A percentile compares a stretch with the other conserved stretches of the same genome.
Conservation (phyloP, 2,888 invertebrate species). For the Nycteola revayana region DNA sequence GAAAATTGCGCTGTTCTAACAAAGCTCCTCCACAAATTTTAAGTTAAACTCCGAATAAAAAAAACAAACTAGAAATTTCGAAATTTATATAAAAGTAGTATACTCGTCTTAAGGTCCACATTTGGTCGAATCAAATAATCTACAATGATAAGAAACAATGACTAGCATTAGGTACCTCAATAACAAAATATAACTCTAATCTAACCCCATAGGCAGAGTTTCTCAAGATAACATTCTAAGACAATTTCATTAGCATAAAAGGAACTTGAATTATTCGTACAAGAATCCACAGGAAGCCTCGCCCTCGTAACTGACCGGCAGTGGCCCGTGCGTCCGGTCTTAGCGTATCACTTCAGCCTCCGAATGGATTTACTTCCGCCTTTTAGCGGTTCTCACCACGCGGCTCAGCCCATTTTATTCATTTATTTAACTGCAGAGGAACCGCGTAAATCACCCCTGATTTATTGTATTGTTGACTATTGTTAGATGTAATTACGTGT, state of each 20-base stretch:
- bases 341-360: constrained; percentile 40
- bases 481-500: constrained; percentile 17
- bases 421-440: constrained; percentile 27
- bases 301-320: constrained; percentile 57
- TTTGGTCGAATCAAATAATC: too few relatives aligned
- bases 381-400: constrained; percentile 56
- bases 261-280: constrained; percentile 35
- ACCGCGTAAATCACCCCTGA: constrained; percentile 29
- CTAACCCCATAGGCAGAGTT: too few relatives aligned
- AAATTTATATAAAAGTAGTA: too few relatives aligned
- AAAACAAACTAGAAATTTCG: too few relatives aligned
- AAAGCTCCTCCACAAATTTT: too few relatives aligned
- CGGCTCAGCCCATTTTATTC: constrained; percentile 29
- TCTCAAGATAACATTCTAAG: constrained; percentile 22
- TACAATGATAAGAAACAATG: too few relatives aligned
- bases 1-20: too few relatives aligned
- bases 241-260: constrained; percentile 40
- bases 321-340: constrained; percentile 60
- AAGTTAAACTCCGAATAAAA: too few relatives aligned
- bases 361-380: constrained; percentile 75
- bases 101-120: too few relatives aligned
- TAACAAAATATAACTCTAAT: too few relatives aligned
- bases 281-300: constrained; percentile 52
- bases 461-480: constrained; percentile 29
- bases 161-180: too few relatives aligned